A percentile compares a stretch with the other conserved stretches of the same genome.
phyloP scores from a whole-genome alignment of 1,140 invertebrate species.

The Pararge aegeria region DNA sequence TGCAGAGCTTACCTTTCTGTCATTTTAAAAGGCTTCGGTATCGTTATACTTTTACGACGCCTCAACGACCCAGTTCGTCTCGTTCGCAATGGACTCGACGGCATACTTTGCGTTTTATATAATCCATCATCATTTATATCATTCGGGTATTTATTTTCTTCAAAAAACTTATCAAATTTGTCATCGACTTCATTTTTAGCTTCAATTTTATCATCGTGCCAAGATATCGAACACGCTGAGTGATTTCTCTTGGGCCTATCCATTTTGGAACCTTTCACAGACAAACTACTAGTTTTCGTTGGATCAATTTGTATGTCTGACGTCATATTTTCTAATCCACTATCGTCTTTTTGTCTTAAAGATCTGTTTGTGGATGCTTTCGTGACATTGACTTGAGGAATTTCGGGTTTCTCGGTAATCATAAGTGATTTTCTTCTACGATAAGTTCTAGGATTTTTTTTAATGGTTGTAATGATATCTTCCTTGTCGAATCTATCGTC shows the following conservation, averaged over 20 bases:
- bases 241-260: slow-evolving; percentile 64
- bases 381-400: neutral
- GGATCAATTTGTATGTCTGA: slow-evolving; percentile 33
- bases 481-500: slow-evolving; percentile 30
- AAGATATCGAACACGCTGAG: slow-evolving; percentile 72
- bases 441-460: slow-evolving; percentile 10
- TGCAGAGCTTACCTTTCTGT: slow-evolving; percentile 80
- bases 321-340: slow-evolving; percentile 19
- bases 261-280: slow-evolving; percentile 38
- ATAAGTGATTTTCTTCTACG: slow-evolving; percentile 14
- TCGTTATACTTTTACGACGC: slow-evolving; percentile 75
- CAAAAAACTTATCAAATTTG: slow-evolving; percentile 67
- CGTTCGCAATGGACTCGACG: slow-evolving; percentile 76
- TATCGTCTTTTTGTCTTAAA: slow-evolving; percentile 4
- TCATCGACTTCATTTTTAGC: slow-evolving; percentile 54
- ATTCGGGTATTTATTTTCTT: slow-evolving; percentile 37
- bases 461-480: slow-evolving; percentile 9
- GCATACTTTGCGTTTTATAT: slow-evolving; percentile 78
- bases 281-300: slow-evolving; percentile 27
- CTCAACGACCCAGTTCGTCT: slow-evolving; percentile 47
- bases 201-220: slow-evolving; percentile 65
- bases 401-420: neutral
- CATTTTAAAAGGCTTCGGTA: slow-evolving; percentile 85
- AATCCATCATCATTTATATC: slow-evolving; percentile 39
- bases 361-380: slow-evolving; percentile 10